Conservation (phyloP, 2,797 vertebrate species). For the Lutjanus campechanus region DNA sequence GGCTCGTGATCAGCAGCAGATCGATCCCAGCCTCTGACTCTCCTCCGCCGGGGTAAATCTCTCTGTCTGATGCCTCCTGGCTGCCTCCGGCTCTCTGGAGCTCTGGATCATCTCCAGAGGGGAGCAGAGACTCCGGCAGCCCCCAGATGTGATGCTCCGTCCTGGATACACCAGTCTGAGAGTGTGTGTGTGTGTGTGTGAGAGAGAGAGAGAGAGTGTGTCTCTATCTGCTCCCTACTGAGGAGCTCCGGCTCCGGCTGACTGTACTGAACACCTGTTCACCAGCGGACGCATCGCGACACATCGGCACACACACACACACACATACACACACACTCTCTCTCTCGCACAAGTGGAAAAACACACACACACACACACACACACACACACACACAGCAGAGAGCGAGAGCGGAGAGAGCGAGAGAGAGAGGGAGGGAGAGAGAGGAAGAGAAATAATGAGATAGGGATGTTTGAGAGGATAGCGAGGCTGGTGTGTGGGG, state of each 20-base stretch:
- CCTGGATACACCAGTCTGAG: background rate
- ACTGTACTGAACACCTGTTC: slow-evolving; percentile 72
- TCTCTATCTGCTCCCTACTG: slow-evolving; percentile 31
- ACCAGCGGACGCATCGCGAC: slow-evolving; percentile 49
- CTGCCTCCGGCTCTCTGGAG: slow-evolving; percentile 17
- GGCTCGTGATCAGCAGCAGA: slow-evolving; percentile 46
- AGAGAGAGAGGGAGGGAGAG: slow-evolving; percentile 5
- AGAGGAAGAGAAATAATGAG: slow-evolving; percentile 25
- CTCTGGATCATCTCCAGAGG: slow-evolving; percentile 39
- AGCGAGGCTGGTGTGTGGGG: background rate
- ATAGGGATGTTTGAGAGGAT: slow-evolving; percentile 31
- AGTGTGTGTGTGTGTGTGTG: background rate
- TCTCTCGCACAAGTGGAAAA: background rate
- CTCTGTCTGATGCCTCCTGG: slow-evolving; percentile 46
- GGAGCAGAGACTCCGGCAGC: background rate
- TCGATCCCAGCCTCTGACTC: slow-evolving; percentile 13
- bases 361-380: slow-evolving; percentile 19
- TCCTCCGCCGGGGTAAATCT: slow-evolving; percentile 40
- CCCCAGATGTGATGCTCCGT: slow-evolving; percentile 16
- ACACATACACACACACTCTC: background rate
- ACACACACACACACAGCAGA: background rate
- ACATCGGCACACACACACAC: slow-evolving; percentile 34
- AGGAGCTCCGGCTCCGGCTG: slow-evolving; percentile 36
- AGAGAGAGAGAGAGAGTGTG: background rate
- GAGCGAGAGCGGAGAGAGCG: background rate